Evolutionary conservation across 37 sponge, comb jelly and placozoan species (phyloP).

Genomic region (Crambe crambe): DNA sequence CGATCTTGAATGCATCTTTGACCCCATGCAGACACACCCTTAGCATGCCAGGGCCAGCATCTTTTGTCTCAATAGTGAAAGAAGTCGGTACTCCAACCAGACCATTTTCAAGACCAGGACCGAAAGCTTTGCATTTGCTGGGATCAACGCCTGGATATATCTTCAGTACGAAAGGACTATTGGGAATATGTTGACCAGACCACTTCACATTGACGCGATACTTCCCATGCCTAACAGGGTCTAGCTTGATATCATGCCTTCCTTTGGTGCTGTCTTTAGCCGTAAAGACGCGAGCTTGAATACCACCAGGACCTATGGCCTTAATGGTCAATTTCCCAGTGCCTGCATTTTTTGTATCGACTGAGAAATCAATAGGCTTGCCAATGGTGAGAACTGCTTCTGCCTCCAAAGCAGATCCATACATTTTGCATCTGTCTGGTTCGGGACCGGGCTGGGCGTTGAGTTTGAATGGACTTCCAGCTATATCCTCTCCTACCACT

Average conservation of each 20-base stretch:
- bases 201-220: slow-evolving; percentile 71
- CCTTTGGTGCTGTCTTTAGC: slow-evolving; percentile 53
- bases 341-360: slow-evolving; percentile 80
- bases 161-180: slow-evolving; percentile 70
- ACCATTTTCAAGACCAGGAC: slow-evolving; percentile 76
- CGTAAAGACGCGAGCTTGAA: slow-evolving; percentile 56
- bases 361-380: slow-evolving; percentile 78
- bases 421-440: slow-evolving; percentile 50
- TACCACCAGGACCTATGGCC: slow-evolving; percentile 64
- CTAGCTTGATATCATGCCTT: slow-evolving; percentile 47
- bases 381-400: slow-evolving; percentile 66
- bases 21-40: slow-evolving; percentile 75
- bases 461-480: slow-evolving; percentile 78
- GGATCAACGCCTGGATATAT: slow-evolving; percentile 80
- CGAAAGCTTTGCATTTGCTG: slow-evolving; percentile 71
- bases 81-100: slow-evolving; percentile 41
- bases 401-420: slow-evolving; percentile 55
- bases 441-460: slow-evolving; percentile 56
- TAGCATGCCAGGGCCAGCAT: slow-evolving; percentile 78
- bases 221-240: slow-evolving; percentile 72
- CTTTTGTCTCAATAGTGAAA: slow-evolving; percentile 75
- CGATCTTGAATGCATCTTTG: slow-evolving; percentile 83
- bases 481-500: slow-evolving; percentile 54
- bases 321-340: slow-evolving; percentile 62
- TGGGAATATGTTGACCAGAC: slow-evolving; percentile 62